A percentile compares a stretch with the other conserved stretches of the same genome.
Evolutionary conservation across 1,140 invertebrate species (phyloP).

Genomic region (Venturia canescens): DNA sequence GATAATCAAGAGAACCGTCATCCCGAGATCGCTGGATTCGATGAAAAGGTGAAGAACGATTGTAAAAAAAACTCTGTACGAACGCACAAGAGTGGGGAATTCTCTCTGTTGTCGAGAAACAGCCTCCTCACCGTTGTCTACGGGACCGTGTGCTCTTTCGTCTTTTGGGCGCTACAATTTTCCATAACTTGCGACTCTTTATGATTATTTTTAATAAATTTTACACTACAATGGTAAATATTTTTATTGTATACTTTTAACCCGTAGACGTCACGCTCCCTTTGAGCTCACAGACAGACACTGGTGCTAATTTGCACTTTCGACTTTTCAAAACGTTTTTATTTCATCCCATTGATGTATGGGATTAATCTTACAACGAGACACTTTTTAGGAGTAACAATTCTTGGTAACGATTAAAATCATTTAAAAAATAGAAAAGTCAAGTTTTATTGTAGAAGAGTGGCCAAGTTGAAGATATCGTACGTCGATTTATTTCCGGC

Average conservation of each 20-base stretch:
- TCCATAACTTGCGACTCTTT: constrained; percentile 55
- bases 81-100: constrained; percentile 17
- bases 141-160: constrained; percentile 58
- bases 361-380: too few species aligned
- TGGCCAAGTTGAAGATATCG: too few species aligned
- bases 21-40: not conserved
- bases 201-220: constrained; percentile 34
- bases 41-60: not conserved
- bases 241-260: constrained; percentile 5
- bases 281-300: too few species aligned
- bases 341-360: too few species aligned
- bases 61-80: constrained; percentile 15
- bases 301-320: too few species aligned
- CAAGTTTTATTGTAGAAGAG: too few species aligned
- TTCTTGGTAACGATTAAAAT: too few species aligned
- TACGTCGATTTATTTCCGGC: not conserved
- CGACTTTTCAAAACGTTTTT: too few species aligned
- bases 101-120: constrained; percentile 46
- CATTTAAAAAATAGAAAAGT: too few species aligned
- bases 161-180: constrained; percentile 63
- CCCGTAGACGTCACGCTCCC: too few species aligned
- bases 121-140: constrained; percentile 60
- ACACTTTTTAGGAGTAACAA: too few species aligned
- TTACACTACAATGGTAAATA: not conserved
- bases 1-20: not conserved